phyloP scores from a whole-genome alignment of 2,113 vertebrate species.

The Chamaea fasciata region DNA sequence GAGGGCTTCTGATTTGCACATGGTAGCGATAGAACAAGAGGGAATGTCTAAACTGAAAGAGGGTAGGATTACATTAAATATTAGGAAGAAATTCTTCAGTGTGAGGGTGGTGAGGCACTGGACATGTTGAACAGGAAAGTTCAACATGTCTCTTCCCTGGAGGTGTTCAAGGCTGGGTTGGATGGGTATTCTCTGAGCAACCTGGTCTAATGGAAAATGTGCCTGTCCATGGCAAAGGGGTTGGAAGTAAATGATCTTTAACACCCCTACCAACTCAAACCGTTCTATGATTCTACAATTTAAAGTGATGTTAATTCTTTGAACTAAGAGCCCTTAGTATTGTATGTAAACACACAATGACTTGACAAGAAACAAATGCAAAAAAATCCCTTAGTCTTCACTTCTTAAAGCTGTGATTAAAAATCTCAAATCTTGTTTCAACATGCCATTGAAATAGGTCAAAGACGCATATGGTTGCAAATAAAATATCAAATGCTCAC shows the following conservation, averaged over 20 bases:
- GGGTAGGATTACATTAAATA: neutral
- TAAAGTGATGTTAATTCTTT: neutral
- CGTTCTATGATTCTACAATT: neutral
- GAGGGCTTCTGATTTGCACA: neutral
- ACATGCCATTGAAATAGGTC: neutral
- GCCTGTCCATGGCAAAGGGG: neutral
- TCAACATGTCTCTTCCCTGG: neutral
- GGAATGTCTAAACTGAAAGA: neutral
- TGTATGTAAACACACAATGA: neutral
- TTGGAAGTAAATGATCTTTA: neutral
- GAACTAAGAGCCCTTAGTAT: neutral
- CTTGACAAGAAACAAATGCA: neutral
- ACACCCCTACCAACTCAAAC: fast-evolving
- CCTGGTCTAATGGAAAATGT: neutral
- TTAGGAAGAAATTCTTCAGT: neutral
- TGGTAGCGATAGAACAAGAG: too few species aligned
- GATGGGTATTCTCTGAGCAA: fast-evolving
- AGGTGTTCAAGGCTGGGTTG: neutral
- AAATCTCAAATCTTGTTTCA: neutral
- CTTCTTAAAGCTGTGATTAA: neutral
- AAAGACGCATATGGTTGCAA: neutral
- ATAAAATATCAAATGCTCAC: neutral
- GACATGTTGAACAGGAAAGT: neutral
- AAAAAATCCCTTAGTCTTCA: neutral
- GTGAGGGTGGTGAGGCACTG: neutral